These are phyloP conservation scores for Buceros bicornis DNA, from an alignment of 2,797 vertebrate species.

Conservation along the genomic window DNA sequence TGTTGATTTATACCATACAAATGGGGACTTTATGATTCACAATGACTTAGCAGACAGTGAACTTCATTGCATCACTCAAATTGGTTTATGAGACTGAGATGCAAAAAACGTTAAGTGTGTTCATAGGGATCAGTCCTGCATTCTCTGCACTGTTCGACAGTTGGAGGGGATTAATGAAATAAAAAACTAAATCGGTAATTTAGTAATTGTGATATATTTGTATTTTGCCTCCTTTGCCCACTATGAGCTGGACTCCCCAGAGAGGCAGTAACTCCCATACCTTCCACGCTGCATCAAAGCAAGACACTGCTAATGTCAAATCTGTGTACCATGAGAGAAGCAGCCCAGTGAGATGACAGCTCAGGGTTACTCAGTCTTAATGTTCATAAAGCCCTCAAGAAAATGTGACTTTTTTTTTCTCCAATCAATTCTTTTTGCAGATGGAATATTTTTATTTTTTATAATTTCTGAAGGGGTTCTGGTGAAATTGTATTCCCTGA, in stretches of 20 bases:
- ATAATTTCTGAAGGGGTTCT: background rate
- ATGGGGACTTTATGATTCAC: constrained; percentile 54
- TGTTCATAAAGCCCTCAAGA: background rate
- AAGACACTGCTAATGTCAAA: background rate
- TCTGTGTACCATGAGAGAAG: background rate
- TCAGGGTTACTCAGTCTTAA: background rate
- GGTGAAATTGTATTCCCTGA: background rate
- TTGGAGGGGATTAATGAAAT: background rate
- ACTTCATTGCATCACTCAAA: constrained; percentile 47
- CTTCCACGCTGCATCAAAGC: background rate
- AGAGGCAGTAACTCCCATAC: background rate
- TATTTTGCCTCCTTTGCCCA: background rate
- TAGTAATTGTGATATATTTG: background rate
- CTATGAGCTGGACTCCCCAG: background rate
- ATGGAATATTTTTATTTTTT: background rate
- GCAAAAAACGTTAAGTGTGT: constrained; percentile 7
- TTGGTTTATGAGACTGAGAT: constrained; percentile 21
- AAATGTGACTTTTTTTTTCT: background rate
- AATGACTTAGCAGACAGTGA: constrained; percentile 53
- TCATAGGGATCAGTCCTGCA: background rate
- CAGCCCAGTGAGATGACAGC: background rate
- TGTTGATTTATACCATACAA: constrained; percentile 65
- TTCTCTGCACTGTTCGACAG: background rate
- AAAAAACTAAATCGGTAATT: background rate
- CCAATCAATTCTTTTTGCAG: background rate